Percentiles rank a stretch among this genome's conserved stretches.
phyloP scores from a whole-genome alignment of 2,113 vertebrate species.

The Hystrix cristata region DNA sequence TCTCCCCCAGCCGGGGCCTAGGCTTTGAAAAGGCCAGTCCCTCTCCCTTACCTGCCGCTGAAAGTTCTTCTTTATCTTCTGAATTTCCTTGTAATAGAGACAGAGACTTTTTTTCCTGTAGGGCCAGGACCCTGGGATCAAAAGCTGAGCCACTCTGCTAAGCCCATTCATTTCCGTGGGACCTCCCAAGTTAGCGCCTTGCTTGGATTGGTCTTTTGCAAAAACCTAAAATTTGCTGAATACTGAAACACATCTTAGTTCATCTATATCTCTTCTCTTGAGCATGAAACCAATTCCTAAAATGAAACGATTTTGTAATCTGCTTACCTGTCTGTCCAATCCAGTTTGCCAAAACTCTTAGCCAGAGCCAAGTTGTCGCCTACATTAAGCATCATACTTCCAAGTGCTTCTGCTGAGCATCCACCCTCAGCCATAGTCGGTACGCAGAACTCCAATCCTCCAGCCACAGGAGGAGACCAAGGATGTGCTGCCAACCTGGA shows the following conservation, averaged over 20 bases:
- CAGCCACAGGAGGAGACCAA: slow-evolving; percentile 38
- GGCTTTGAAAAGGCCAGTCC: background rate
- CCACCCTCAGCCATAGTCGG: background rate
- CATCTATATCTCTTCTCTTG: background rate
- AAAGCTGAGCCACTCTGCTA: background rate
- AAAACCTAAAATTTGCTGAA: background rate
- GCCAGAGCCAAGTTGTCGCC: background rate
- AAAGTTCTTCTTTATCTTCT: background rate
- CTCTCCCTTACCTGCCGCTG: background rate
- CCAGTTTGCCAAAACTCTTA: background rate
- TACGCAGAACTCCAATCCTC: background rate
- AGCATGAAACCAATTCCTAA: background rate
- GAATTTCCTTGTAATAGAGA: background rate
- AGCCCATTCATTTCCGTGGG: background rate
- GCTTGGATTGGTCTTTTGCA: background rate
- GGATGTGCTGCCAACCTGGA: background rate
- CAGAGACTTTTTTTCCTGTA: background rate
- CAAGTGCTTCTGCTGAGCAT: background rate
- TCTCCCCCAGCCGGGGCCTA: background rate
- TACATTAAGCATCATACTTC: background rate
- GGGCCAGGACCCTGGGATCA: background rate
- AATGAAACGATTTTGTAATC: background rate
- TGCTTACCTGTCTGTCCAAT: background rate
- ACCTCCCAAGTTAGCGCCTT: background rate
- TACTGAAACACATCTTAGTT: background rate